A percentile compares a stretch with the other conserved stretches of the same genome.
phyloP scores from a whole-genome alignment of 2,797 vertebrate genomes.

The Pagetopsis macropterus region DNA sequence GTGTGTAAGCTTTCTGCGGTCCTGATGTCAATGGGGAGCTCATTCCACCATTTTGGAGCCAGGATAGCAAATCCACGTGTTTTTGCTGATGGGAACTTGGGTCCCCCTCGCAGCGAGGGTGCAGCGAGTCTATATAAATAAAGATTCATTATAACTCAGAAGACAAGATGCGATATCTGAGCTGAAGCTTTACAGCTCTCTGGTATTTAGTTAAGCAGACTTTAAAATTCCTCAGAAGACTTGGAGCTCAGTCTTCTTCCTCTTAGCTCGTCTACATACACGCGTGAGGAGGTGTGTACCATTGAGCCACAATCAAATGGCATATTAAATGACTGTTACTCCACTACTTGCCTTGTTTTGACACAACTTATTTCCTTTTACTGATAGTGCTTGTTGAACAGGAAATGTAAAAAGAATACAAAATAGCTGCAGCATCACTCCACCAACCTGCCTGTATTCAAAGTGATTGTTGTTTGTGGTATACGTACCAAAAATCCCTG shows the following conservation, averaged over 20 bases:
- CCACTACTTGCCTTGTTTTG: neutral
- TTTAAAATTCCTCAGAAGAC: neutral
- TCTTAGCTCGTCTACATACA: neutral
- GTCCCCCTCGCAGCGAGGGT: too few species aligned
- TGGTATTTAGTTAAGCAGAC: neutral
- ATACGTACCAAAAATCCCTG: neutral
- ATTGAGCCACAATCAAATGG: neutral
- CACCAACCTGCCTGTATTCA: neutral
- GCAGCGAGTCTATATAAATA: too few species aligned
- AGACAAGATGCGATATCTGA: neutral
- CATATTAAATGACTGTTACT: neutral
- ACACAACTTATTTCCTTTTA: neutral
- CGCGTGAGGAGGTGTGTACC: neutral
- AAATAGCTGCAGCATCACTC: neutral
- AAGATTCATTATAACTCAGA: too few species aligned
- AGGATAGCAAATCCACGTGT: too few species aligned
- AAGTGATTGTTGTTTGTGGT: neutral
- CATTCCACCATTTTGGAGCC: too few species aligned
- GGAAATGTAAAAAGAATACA: neutral
- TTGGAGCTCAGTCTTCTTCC: neutral
- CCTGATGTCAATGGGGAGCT: too few species aligned
- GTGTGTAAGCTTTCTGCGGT: too few species aligned
- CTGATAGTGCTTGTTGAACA: constrained; percentile 9
- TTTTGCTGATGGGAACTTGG: too few species aligned
- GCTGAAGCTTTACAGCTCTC: neutral